Base-by-base conservation (phyloP, 1,140 invertebrate genomes). In the Lucilia sericata region DNA sequence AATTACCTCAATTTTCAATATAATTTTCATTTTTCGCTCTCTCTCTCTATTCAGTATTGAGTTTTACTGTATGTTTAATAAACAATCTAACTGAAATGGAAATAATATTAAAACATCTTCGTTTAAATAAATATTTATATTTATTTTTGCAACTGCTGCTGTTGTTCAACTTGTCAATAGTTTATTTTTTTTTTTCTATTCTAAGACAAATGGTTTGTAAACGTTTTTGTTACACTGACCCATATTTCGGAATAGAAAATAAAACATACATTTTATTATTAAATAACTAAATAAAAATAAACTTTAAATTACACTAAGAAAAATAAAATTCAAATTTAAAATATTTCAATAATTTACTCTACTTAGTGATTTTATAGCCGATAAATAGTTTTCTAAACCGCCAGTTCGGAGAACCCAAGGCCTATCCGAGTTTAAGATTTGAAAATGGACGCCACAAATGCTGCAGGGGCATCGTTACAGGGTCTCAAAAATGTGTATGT, bases 221-320 rank as follows among this genome's bases (percentile, higher is more conserved):
- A 80, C 76, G 76, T 80, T 51, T 76, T 80, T 49, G 42, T 80
- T 80, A 80, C 76, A 80, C 76, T 80, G 76, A 49, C 42, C 76
- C n/a, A 80, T 80, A 80, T 80, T 13, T 80, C 10, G 5, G 5
- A 42, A 8, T 42, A 42, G 42, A 42, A 42, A 42, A 42, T 8
- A 10, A 2, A 7, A 21, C 17, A 70, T 9, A 25, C 5, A 70
- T 70, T 70, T 70, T 21, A n/a, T 55, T 55, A 55, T 55, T 55
- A 55, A 55, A 55, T 12, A 17, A 55, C 12, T 17, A 12, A n/a
- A 55, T 10, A 42, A 8, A n/a, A 5, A 55, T 10, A 55, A 55
- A 55, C 49, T 7, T 51, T 17, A 55, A 14, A 21, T 2, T 70
- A 70, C 65, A 70, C 65, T 70, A 70, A 55, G 17, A 55, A 14